A percentile compares a stretch with the other conserved stretches of the same genome.
Evolutionary conservation across 2,888 invertebrate genomes (phyloP).

Genomic region (Bellardia bayeri): DNA sequence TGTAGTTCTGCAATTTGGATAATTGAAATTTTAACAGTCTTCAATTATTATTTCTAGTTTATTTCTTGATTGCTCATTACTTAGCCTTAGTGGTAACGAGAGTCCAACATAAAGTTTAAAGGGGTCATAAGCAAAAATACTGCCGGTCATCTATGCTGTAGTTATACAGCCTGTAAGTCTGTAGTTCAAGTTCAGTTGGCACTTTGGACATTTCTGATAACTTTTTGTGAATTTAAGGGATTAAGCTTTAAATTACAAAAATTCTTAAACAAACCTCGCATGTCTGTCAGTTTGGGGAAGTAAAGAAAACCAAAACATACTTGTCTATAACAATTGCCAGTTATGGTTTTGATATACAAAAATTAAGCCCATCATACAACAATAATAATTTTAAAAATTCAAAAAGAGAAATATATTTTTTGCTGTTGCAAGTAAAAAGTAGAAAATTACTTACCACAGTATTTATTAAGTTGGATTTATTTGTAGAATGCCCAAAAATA

Average conservation of each 20-base stretch:
- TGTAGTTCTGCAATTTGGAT: constrained; percentile 17
- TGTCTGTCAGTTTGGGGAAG: background rate
- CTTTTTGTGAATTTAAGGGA: no score
- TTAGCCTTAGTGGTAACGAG: background rate
- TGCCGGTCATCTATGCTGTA: no score
- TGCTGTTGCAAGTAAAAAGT: constrained; percentile 7
- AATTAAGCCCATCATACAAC: constrained; percentile 52
- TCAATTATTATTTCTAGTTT: constrained; percentile 26
- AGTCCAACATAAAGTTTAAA: background rate
- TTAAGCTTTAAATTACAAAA: background rate
- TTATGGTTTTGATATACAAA: constrained; percentile 65
- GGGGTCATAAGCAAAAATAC: background rate
- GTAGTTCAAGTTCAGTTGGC: background rate
- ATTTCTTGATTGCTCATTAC: background rate
- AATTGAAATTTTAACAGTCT: constrained; percentile 40
- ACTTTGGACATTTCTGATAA: no score
- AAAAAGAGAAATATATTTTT: background rate
- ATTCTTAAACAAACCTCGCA: background rate
- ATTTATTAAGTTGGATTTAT: constrained; percentile 1
- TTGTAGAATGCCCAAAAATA: no score
- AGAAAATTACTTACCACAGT: constrained; percentile 54
- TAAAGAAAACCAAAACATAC: background rate
- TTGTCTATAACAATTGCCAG: constrained; percentile 62
- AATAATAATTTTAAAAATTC: constrained; percentile 64
- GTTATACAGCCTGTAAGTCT: no score